These are phyloP conservation scores for Seladonia tumulorum DNA, from an alignment of 2,888 invertebrate species.

Conservation along the genomic window DNA sequence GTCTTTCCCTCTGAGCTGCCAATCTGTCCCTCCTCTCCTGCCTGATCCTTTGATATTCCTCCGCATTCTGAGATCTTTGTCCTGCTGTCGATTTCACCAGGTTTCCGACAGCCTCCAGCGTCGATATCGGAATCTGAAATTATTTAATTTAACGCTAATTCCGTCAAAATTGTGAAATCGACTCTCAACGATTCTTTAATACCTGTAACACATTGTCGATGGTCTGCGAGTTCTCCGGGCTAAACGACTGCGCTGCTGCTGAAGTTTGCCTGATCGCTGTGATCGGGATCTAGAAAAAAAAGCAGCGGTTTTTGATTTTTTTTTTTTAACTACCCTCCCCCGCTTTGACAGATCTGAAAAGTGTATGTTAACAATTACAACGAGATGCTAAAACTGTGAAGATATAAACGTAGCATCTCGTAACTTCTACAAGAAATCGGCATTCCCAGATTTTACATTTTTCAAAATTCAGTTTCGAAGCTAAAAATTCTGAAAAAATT, in stretches of 20 bases:
- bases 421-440: too few species aligned
- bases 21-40: conserved; percentile 66
- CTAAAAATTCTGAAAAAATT: too few species aligned
- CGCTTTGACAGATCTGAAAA: too few species aligned
- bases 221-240: conserved; percentile 73
- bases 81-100: conserved; percentile 74
- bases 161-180: neutral
- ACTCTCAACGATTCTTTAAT: neutral
- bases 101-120: conserved; percentile 77
- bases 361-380: too few species aligned
- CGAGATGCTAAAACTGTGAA: too few species aligned
- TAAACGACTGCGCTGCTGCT: conserved; percentile 75
- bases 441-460: too few species aligned
- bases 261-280: conserved; percentile 78
- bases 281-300: conserved; percentile 77
- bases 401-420: too few species aligned
- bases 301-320: too few species aligned
- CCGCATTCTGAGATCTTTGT: conserved; percentile 62
- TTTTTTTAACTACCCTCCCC: too few species aligned
- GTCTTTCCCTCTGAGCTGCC: conserved; percentile 46
- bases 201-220: conserved; percentile 79
- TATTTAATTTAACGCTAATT: neutral
- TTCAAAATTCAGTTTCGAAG: too few species aligned
- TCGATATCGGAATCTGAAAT: conserved; percentile 78
- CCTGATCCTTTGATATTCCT: conserved; percentile 58